Evolutionary conservation across 2,113 vertebrate genomes (phyloP).

Genomic region (Pelobates fuscus): DNA sequence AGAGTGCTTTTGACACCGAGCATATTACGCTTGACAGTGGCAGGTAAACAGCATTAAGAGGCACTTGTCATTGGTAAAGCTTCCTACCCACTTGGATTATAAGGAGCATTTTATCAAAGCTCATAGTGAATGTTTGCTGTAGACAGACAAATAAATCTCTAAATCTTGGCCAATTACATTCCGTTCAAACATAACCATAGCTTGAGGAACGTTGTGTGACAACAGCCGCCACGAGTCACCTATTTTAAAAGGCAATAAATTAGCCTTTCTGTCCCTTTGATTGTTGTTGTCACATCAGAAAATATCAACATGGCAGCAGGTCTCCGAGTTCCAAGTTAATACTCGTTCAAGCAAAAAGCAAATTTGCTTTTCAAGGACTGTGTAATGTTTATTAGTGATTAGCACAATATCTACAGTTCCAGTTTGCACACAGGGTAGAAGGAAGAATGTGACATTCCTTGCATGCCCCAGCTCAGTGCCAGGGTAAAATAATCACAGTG

Average conservation of each 20-base stretch:
- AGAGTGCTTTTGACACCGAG: not conserved
- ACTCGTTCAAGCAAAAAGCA: conserved; percentile 49
- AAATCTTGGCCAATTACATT: not conserved
- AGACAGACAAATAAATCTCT: not conserved
- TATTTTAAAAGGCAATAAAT: not conserved
- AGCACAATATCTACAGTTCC: conserved; percentile 58
- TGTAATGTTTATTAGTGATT: conserved; percentile 56
- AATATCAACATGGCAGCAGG: no score
- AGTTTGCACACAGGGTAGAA: conserved; percentile 61
- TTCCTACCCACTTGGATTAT: not conserved
- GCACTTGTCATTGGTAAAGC: not conserved
- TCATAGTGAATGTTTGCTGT: not conserved
- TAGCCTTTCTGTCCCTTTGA: not conserved
- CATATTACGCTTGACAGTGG: not conserved
- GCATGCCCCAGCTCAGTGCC: conserved; percentile 12
- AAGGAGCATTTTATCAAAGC: not conserved
- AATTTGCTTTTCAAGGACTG: conserved; percentile 65
- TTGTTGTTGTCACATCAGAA: not conserved
- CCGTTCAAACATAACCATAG: not conserved
- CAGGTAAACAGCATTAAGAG: not conserved
- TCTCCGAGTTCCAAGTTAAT: conserved; percentile 43
- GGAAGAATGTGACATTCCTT: conserved; percentile 64
- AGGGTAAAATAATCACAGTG: no score
- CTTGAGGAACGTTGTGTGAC: no score
- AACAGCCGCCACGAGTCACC: no score